Percentiles rank a stretch among this genome's conserved stretches.
Evolutionary conservation across 2,797 vertebrate genomes (phyloP).

Genomic region (Scolopax rusticola): DNA sequence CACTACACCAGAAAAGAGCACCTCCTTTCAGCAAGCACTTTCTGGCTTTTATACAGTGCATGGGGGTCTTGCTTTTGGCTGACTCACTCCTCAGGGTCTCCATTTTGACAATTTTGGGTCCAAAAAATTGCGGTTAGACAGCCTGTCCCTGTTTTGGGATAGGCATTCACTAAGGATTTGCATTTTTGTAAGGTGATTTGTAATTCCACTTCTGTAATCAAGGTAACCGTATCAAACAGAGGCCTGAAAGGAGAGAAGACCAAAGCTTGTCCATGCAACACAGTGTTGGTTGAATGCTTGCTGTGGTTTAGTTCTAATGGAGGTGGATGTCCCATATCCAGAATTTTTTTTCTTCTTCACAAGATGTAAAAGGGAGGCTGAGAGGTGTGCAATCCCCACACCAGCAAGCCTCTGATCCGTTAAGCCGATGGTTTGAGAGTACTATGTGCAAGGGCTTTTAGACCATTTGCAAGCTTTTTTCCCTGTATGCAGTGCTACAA

Average conservation of each 20-base stretch:
- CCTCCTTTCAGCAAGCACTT: background rate
- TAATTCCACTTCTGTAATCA: background rate
- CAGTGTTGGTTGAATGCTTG: background rate
- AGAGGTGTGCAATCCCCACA: background rate
- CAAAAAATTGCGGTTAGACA: background rate
- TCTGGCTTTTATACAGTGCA: background rate
- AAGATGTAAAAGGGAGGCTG: background rate
- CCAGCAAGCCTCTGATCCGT: background rate
- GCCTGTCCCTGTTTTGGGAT: background rate
- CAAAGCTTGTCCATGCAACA: fast-evolving
- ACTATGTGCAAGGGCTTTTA: background rate
- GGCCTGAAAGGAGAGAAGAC: background rate
- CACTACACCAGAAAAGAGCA: background rate
- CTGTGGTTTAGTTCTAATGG: background rate
- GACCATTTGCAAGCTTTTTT: background rate
- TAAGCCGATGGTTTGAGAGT: background rate
- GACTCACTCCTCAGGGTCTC: background rate
- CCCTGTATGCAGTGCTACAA: background rate
- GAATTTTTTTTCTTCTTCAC: background rate
- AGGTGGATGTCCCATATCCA: background rate
- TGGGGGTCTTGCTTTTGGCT: background rate
- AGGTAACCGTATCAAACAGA: background rate
- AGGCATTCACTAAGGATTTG: background rate
- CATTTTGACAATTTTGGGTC: background rate
- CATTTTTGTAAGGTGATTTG: background rate